Conservation (phyloP, 2,888 invertebrate species). For the Cyrtodaria siliqua region DNA sequence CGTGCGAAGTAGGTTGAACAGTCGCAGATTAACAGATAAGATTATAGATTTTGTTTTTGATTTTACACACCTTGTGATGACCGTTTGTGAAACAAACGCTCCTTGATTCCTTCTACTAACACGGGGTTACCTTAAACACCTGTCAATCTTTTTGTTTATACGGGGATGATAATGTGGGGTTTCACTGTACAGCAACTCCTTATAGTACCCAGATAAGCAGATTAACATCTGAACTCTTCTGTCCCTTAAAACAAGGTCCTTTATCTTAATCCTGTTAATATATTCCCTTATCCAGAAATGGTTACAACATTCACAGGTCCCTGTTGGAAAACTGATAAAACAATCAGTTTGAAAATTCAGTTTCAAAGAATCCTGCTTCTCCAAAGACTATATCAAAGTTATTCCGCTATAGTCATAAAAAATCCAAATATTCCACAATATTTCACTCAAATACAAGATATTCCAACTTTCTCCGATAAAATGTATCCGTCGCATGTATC, state of each 20-base stretch:
- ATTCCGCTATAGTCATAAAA: too few relatives aligned
- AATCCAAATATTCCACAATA: too few relatives aligned
- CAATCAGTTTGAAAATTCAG: slow-evolving; percentile 1
- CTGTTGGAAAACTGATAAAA: too few relatives aligned
- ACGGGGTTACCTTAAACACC: slow-evolving; percentile 40
- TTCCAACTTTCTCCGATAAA: too few relatives aligned
- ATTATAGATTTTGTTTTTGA: slow-evolving; percentile 27
- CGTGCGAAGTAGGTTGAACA: slow-evolving; percentile 27
- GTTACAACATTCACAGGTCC: too few relatives aligned
- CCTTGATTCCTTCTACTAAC: slow-evolving; percentile 7
- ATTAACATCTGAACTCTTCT: slow-evolving; percentile 29
- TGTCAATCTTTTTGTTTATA: slow-evolving; percentile 48
- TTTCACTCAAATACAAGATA: too few relatives aligned
- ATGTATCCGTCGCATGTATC: too few relatives aligned
- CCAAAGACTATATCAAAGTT: too few relatives aligned
- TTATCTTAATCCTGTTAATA: slow-evolving; percentile 2
- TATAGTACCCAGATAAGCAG: slow-evolving; percentile 33
- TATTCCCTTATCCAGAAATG: too few relatives aligned
- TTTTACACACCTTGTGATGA: slow-evolving; percentile 20
- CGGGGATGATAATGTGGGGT: slow-evolving; percentile 37
- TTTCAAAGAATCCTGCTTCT: too few relatives aligned
- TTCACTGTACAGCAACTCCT: slow-evolving; percentile 47
- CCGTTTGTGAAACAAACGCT: not conserved
- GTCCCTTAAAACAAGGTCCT: not conserved
- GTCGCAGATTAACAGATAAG: slow-evolving; percentile 47